Percentiles rank a stretch among this genome's conserved stretches.
These are phyloP conservation scores for Lamprologus lemairii DNA, from an alignment of 2,113 vertebrate species.

Conservation along the genomic window DNA sequence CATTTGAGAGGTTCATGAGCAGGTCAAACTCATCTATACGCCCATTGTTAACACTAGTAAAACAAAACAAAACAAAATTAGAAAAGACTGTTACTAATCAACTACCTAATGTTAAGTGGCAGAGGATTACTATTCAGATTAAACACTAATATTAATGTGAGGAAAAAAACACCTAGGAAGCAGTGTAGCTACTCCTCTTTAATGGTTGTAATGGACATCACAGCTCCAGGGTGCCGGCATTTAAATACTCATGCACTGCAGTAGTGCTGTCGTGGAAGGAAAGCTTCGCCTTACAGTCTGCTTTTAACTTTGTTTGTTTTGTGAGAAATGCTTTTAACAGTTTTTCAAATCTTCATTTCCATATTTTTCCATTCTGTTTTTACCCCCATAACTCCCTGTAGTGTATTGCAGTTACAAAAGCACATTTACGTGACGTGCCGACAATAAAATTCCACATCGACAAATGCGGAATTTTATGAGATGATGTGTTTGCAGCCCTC, in stretches of 20 bases:
- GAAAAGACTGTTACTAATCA: not conserved
- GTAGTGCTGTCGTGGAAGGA: not conserved
- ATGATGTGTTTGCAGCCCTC: not conserved
- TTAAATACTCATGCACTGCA: not conserved
- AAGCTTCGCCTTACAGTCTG: not conserved
- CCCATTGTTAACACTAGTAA: not conserved
- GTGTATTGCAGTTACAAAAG: not conserved
- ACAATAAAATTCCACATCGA: not conserved
- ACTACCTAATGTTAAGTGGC: not conserved
- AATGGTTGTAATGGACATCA: fast-evolving
- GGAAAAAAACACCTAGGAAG: not conserved
- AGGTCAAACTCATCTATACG: not conserved
- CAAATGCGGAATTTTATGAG: not conserved
- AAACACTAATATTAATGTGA: not conserved
- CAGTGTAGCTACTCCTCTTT: not conserved
- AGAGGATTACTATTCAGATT: not conserved
- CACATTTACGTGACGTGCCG: not conserved
- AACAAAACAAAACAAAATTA: not conserved
- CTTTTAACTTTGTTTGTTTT: not conserved
- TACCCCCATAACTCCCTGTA: not conserved
- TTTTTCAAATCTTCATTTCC: not conserved
- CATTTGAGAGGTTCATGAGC: not conserved
- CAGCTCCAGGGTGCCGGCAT: not conserved
- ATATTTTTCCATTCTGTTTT: not conserved
- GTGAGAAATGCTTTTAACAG: not conserved